Evolutionary conservation across 2,113 vertebrate species (phyloP), one percentile per base, ranked within the genome.

Genomic region (Strix uralensis): DNA sequence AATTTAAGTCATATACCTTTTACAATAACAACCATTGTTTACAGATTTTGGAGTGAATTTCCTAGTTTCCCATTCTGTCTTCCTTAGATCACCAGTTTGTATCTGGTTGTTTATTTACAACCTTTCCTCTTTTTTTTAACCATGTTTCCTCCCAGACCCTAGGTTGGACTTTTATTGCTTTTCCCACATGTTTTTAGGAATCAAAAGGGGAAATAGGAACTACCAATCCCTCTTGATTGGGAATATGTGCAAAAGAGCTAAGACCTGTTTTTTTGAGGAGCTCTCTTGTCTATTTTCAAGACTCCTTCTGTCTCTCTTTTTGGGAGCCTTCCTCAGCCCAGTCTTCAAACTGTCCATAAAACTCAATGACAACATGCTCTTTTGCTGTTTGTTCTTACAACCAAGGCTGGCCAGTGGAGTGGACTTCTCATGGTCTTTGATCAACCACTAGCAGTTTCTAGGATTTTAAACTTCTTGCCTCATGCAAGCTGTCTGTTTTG

Each of bases 371-470:
- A 72, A 12, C 2, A 7, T 21, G 14, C 2, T 47, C 10, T 81
- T 88, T 81, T 55, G 5, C 79, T 74, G 20, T 7, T 52, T 61
- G 6, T 67, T 42, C 58, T 63, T 90, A 51, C 17, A 65, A 13
- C 9, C 32, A 23, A 29, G 29, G 7, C 19, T 29, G n/a, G 10
- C 12, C 32, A 51, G 17, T 0, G 2, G 13, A 5, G 3, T 0
- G 0, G 34, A 7, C 2, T 65, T 44, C 27, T 87, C 15, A 9
- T 4, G 4, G 14, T 55, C 63, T 87, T 90, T 21, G 27, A 19
- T 51, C 34, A 70, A n/a, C 20, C 7, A 32, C 3, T 0, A 77
- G 11, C 13, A 67, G 5, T 61, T 78, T 80, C 58, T 54, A 52
- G 36, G 11, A 32, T 58, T 89, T 77, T 42, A 54, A 70, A 40